These are phyloP conservation scores for Andrena fulva DNA, from an alignment of 2,888 invertebrate species.

Conservation along the genomic window DNA sequence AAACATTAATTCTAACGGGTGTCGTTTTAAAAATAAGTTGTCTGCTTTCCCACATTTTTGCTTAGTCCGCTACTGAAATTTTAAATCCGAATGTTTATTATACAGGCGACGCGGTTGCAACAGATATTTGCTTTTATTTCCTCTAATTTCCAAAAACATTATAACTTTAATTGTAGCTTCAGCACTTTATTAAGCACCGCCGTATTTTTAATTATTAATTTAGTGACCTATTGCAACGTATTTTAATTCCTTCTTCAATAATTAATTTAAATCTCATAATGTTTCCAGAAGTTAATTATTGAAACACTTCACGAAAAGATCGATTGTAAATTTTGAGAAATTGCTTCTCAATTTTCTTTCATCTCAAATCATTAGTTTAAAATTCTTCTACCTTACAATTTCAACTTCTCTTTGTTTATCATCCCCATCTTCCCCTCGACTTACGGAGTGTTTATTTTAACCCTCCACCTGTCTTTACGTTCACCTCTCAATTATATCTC, in stretches of 20 bases:
- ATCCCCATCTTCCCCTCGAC: neutral
- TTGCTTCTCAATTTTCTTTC: neutral
- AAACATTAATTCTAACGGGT: constrained; percentile 79
- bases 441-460: too few species aligned
- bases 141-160: too few species aligned
- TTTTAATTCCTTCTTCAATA: too few species aligned
- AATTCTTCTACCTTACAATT: neutral
- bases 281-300: neutral
- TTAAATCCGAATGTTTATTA: neutral
- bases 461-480: neutral
- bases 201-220: neutral
- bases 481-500: neutral
- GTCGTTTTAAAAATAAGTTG: constrained; percentile 72
- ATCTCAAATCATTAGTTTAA: neutral
- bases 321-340: too few species aligned
- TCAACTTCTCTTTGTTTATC: neutral
- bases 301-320: too few species aligned
- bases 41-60: constrained; percentile 1
- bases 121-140: too few species aligned
- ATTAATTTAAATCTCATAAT: neutral
- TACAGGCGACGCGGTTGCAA: neutral
- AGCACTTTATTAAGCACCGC: neutral
- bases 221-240: neutral
- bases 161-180: neutral
- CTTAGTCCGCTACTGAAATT: neutral